Evolutionary conservation across 2,113 vertebrate species (phyloP), one percentile per base, ranked within the genome.

Genomic region (Cryptomyrus ogoouensis): DNA sequence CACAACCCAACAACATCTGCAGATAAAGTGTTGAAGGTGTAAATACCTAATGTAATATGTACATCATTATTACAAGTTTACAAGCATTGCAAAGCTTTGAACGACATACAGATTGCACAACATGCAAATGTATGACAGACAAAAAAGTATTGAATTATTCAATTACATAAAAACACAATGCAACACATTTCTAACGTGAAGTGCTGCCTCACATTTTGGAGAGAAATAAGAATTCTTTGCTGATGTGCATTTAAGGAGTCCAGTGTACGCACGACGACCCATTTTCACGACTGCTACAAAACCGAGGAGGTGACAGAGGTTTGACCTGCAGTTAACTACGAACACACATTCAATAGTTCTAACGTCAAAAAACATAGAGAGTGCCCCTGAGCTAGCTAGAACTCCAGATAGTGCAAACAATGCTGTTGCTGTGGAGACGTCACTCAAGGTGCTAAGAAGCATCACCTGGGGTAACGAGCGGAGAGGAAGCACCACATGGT

Each of bases 311-410:
- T 74, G 74, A 83, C 3, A 80, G 87, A 92, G 35, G 91, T 94
- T 94, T 94, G 95, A 94, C 94, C 90, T 85, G 93, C 92, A 95
- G 93, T 93, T 86, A 92, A 77, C 92, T 91, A 89, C 90, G 91
- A 42, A 24, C 50, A 89, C 27, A 80, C 66, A 89, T 70, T 39
- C 89, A 39, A 91, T 90, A 83, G 90, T 86, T 88, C 74, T 83
- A 84, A 90, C 62, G 58, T 19, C 50, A 91, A 39, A 89, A 90
- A 66, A n/a, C 92, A 93, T 91, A 92, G 90, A 92, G 90, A 94
- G 91, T 94, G 93, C 94, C 96, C 98, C 98, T 99, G 98, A 99
- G 98, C 96, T 95, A 96, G 94, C 95, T 94, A 95, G 89, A 95
- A 94, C 91, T 95, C 92, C 93, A 94, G 93, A 95, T 94, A 98